Percentiles rank a stretch among this genome's conserved stretches.
Evolutionary conservation across 2,888 invertebrate genomes (phyloP).

Genomic region (Spodoptera picta): DNA sequence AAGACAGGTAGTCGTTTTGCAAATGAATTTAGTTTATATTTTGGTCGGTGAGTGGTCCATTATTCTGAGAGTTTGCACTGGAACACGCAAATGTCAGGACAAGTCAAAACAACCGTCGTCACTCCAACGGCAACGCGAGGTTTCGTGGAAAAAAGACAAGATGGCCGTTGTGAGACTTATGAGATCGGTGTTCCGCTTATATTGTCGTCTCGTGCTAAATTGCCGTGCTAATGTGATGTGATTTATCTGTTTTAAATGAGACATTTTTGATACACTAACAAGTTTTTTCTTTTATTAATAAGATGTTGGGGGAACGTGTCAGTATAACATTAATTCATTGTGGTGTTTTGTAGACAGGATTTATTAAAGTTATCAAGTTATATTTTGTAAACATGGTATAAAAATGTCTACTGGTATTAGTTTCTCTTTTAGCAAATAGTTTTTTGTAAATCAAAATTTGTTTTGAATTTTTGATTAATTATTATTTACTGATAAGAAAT

Average conservation of each 20-base stretch:
- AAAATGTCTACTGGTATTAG: too few relatives aligned
- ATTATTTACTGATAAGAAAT: too few relatives aligned
- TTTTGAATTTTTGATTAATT: too few relatives aligned
- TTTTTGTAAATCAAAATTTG: too few relatives aligned
- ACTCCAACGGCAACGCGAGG: slow-evolving; percentile 71
- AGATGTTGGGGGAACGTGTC: slow-evolving; percentile 10
- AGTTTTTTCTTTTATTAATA: slow-evolving; percentile 18
- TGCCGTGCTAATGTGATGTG: slow-evolving; percentile 74
- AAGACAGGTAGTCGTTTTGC: slow-evolving; percentile 56
- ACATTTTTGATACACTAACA: slow-evolving; percentile 41
- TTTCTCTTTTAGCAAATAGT: too few relatives aligned
- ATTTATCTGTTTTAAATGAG: slow-evolving; percentile 64
- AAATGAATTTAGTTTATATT: slow-evolving; percentile 53
- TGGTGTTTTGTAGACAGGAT: neutral
- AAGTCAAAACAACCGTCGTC: slow-evolving; percentile 87
- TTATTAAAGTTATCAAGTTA: neutral
- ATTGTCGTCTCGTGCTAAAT: slow-evolving; percentile 70
- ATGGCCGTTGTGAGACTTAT: slow-evolving; percentile 53
- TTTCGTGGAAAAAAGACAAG: slow-evolving; percentile 60
- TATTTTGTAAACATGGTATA: too few relatives aligned
- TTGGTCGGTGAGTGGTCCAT: slow-evolving; percentile 61
- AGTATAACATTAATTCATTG: slow-evolving; percentile 6
- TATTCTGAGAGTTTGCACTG: slow-evolving; percentile 47
- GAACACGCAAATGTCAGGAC: slow-evolving; percentile 80
- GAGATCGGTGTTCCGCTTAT: slow-evolving; percentile 63